Evolutionary conservation across 2,888 invertebrate genomes (phyloP), one percentile per base, ranked within the genome.

Genomic region (Acleris emargana): DNA sequence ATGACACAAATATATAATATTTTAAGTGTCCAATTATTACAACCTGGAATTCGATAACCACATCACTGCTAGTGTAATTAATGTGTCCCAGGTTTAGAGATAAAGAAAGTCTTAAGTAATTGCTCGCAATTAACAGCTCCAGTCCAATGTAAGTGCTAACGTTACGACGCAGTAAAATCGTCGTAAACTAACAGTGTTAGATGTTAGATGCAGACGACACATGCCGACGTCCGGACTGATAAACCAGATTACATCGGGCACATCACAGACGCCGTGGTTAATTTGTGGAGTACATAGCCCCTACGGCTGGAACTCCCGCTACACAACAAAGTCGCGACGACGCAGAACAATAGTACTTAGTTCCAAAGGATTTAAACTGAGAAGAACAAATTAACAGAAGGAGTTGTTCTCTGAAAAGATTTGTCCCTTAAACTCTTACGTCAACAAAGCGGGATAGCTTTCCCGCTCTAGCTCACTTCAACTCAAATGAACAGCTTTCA

Each of bases 201-300:
- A 67, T 69, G 69, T 70, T 70, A 69, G 71, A 69, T 69, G 70
- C 72, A 69, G 58, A 71, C 71, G 54, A 63, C 62, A 59, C 70
- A 63, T 62, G 78, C 72, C 76, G 77, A 80, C 78, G 78, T 75
- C 70, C 73, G 73, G 68, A 67, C 71, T 72, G 74, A 78, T 82
- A 81, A 80, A 81, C 75, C 71, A 78, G 79, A 80, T 82, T 77
- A 78, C 72, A 68, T 69, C 69, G 62, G 59, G 25, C 49, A 55
- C 62, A 62, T 58, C 53, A 60, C 53, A 51, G 58, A 59, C 62
- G 64, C 62, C 58, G 64, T 63, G 52, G 62, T 67, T 67, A 64
- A 58, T 61, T 68, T 51, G 45, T 58, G 58, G 61, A 59, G 59
- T 67, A 52, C 54, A 67, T 54, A 64, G 62, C 59, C 68, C 60